Conservation (phyloP, 2,888 invertebrate genomes). For the Cactoblastis cactorum region DNA sequence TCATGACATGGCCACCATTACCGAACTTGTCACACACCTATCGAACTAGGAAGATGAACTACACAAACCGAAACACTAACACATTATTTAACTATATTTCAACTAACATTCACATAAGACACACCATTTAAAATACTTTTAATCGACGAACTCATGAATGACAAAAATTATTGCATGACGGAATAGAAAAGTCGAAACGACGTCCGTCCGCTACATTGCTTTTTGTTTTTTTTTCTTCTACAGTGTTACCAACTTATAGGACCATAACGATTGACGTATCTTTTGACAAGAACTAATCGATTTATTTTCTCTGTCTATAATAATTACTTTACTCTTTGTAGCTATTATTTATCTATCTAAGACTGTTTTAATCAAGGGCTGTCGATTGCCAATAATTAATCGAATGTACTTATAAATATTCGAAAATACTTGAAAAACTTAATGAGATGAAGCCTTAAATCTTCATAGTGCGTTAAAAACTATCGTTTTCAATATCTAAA, state of each 20-base stretch:
- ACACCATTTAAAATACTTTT: constrained; percentile 71
- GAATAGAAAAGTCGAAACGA: constrained; percentile 78
- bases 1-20: constrained; percentile 81
- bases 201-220: constrained; percentile 73
- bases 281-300: neutral
- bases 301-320: too few relatives aligned
- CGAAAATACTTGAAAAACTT: too few relatives aligned
- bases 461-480: too few relatives aligned
- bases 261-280: neutral
- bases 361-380: too few relatives aligned
- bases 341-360: too few relatives aligned
- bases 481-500: too few relatives aligned
- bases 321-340: too few relatives aligned
- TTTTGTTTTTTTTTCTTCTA: constrained; percentile 47
- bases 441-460: too few relatives aligned
- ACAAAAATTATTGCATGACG: constrained; percentile 79
- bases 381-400: too few relatives aligned
- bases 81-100: constrained; percentile 71
- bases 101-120: constrained; percentile 66
- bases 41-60: constrained; percentile 67
- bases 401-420: too few relatives aligned
- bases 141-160: constrained; percentile 74
- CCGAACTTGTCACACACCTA: constrained; percentile 78
- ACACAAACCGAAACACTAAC: constrained; percentile 69
- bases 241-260: constrained; percentile 46